Conservation (phyloP, 2,113 vertebrate genomes). For the Leucopternis melanops region DNA sequence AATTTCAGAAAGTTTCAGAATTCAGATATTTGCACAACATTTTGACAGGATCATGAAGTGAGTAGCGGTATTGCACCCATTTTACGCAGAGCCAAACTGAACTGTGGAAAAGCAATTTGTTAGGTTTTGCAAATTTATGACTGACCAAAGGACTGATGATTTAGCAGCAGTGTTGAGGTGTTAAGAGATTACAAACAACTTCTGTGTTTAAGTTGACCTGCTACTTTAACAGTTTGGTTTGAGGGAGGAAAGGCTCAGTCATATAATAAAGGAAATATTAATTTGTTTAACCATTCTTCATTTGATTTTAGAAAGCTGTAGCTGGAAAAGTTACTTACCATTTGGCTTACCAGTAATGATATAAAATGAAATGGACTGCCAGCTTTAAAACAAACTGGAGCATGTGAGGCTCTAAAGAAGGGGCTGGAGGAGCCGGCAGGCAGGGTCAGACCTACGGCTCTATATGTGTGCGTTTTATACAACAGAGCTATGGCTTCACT, state of each 20-base stretch:
- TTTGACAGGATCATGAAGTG: neutral
- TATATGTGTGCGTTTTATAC: fast-evolving
- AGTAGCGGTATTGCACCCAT: neutral
- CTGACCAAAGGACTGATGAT: neutral
- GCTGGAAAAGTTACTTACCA: neutral
- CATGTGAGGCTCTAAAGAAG: neutral
- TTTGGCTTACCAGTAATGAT: neutral
- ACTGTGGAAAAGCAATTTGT: neutral
- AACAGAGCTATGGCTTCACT: neutral
- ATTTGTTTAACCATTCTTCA: neutral
- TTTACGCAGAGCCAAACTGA: neutral
- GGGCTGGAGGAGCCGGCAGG: neutral
- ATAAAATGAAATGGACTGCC: neutral
- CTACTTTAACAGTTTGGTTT: neutral
- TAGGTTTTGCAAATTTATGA: neutral
- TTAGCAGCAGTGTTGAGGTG: neutral
- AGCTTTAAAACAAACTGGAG: neutral
- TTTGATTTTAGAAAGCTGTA: neutral
- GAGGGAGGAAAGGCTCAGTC: neutral
- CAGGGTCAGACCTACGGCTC: neutral
- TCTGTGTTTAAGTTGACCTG: neutral
- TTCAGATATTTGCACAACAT: neutral
- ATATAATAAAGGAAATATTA: neutral
- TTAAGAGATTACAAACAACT: neutral
- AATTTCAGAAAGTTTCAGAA: neutral